Evolutionary conservation across 2,888 invertebrate genomes (phyloP).

Genomic region (Bombylius discolor): DNA sequence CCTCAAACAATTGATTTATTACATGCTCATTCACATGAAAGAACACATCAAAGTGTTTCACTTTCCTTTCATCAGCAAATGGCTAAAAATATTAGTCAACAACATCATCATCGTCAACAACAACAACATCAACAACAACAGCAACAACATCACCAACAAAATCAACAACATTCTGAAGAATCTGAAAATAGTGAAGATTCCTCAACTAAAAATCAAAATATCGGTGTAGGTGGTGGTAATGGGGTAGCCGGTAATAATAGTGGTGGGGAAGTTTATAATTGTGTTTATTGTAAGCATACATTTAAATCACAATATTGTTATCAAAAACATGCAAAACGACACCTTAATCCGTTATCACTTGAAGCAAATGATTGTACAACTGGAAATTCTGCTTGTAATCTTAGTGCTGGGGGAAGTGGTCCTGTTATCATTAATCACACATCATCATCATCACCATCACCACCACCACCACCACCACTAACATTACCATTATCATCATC

Average conservation of each 20-base stretch:
- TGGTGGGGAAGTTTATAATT: conserved; percentile 44
- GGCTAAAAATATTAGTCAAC: conserved; percentile 33
- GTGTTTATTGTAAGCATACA: conserved; percentile 63
- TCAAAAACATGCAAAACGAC: conserved; percentile 61
- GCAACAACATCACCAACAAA: background rate
- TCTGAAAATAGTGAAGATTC: background rate
- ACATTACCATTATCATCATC: background rate
- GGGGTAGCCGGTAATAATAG: conserved; percentile 10
- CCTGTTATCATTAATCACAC: background rate
- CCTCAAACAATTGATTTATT: conserved; percentile 32
- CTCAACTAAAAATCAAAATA: background rate
- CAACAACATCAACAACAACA: conserved; percentile 1
- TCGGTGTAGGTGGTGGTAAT: too few species aligned
- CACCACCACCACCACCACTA: background rate
- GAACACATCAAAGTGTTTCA: conserved; percentile 32
- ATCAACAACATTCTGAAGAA: conserved; percentile 2
- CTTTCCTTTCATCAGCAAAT: conserved; percentile 37
- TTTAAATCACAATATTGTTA: conserved; percentile 79
- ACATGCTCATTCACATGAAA: conserved; percentile 24
- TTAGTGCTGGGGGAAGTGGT: background rate
- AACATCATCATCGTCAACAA: conserved; percentile 18
- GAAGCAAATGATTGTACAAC: conserved; percentile 16
- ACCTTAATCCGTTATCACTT: conserved; percentile 48
- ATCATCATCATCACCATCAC: background rate
- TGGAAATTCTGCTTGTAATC: background rate